A percentile compares a stretch with the other conserved stretches of the same genome.
Conservation (phyloP, 2,888 invertebrate genomes). For the Molorchus minor region DNA sequence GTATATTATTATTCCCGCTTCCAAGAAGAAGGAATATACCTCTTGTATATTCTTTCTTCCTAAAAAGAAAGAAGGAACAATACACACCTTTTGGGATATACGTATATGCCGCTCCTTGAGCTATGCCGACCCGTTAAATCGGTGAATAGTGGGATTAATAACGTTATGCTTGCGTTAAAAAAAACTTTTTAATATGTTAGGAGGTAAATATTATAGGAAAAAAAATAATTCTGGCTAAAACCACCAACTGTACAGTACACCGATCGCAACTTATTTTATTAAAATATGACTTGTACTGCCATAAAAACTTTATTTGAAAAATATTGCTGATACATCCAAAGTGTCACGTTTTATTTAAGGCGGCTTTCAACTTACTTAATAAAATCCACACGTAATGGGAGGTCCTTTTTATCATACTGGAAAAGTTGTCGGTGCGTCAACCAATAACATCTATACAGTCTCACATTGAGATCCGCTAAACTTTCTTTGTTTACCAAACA, state of each 20-base stretch:
- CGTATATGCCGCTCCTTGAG: too few species aligned
- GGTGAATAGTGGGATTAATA: background rate
- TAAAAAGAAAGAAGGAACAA: too few species aligned
- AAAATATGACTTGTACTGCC: constrained; percentile 49
- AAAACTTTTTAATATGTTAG: background rate
- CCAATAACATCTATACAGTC: background rate
- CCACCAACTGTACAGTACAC: constrained; percentile 6
- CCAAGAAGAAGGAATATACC: too few species aligned
- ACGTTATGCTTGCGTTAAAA: background rate
- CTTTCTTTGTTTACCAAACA: background rate
- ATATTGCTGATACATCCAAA: constrained; percentile 37
- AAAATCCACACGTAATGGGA: constrained; percentile 21
- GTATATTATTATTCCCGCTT: too few species aligned
- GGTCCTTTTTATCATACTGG: background rate
- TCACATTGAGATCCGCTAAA: background rate
- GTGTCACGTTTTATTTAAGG: constrained; percentile 33
- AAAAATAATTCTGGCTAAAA: background rate
- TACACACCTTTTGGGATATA: too few species aligned
- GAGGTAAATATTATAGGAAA: background rate
- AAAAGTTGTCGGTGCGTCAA: constrained; percentile 10
- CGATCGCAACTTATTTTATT: constrained; percentile 45
- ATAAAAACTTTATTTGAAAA: constrained; percentile 44
- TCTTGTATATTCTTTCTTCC: too few species aligned
- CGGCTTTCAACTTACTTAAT: constrained; percentile 31
- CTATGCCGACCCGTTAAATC: background rate